Evolutionary conservation across 2,888 invertebrate genomes (phyloP), one percentile per base, ranked within the genome.

Genomic region (Lycaena phlaeas): DNA sequence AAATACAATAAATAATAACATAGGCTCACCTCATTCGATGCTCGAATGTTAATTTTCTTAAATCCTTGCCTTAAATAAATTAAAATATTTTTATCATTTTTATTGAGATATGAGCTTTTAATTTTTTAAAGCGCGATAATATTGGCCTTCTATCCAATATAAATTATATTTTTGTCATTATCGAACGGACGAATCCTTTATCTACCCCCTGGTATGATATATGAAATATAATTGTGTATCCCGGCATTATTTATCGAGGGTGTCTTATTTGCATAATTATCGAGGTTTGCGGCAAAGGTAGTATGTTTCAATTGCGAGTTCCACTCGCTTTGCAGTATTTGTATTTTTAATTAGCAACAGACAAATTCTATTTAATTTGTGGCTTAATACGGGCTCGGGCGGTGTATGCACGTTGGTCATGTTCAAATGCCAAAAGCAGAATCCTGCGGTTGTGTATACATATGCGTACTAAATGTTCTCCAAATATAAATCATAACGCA

Each of bases 321-420:
- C 46, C 49, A 44, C 51, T 51, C 52, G 57, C 56, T 62, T 63
- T 64, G 60, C 59, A 63, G 56, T 64, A 67, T 62, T 59, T 60
- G 57, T 57, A 34, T 68, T 71, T 70, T 71, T 71, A 77, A 77
- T 77, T 68, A 73, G 68, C 64, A 61, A 47, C 58, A 54, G 59
- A 63, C 65, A 71, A 64, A 71, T 74, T 68, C 57, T 70, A 74
- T 77, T 81, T 73, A 70, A 71, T 73, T 72, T 76, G 72, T 64
- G 75, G 73, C 57, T 51, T 52, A 52, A 48, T 61, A 57, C 57
- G 59, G 52, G 56, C 55, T 57, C 61, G 64, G 59, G 58, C 58
- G 50, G 54, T 65, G 61, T 65, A 61, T 62, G 59, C 61, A 61
- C 55, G 54, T 58, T 54, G 64, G 63, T 55, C 59, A 61, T 64